phyloP scores from a whole-genome alignment of 2,888 invertebrate genomes.

The Eilema sororculum region DNA sequence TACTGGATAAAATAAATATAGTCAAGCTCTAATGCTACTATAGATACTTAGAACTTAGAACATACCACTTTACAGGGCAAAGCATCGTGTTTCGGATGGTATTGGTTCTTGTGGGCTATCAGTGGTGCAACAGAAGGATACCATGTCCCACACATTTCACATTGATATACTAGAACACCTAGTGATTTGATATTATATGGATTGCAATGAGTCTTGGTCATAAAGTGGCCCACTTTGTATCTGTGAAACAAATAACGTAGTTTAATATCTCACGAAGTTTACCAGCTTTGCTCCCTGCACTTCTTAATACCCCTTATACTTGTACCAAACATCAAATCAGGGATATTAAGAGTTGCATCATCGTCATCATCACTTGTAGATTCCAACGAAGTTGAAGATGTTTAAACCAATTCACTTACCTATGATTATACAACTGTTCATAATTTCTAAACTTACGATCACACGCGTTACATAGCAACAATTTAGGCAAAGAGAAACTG shows the following conservation, averaged over 20 bases:
- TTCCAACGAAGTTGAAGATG: neutral
- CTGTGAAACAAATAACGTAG: constrained; percentile 55
- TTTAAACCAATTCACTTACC: constrained; percentile 57
- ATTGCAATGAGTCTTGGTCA: constrained; percentile 66
- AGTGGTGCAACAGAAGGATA: constrained; percentile 65
- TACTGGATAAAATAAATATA: neutral
- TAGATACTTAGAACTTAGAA: neutral
- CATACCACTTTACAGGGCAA: constrained; percentile 58
- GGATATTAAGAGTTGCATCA: neutral
- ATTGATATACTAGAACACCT: constrained; percentile 74
- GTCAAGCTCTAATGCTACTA: neutral
- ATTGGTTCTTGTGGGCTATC: constrained; percentile 72
- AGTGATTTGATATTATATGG: constrained; percentile 52
- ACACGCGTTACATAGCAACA: constrained; percentile 80
- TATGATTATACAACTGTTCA: constrained; percentile 82
- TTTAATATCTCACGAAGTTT: neutral
- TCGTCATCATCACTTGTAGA: neutral
- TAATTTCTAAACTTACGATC: constrained; percentile 82
- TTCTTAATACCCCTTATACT: neutral
- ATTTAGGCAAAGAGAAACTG: constrained; percentile 76
- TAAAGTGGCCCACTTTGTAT: constrained; percentile 79
- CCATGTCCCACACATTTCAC: constrained; percentile 77
- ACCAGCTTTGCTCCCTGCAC: neutral
- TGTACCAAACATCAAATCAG: neutral
- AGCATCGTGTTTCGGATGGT: constrained; percentile 67